These are phyloP conservation scores for Apodemia hepburni DNA, from an alignment of 2,888 invertebrate genomes.

Conservation along the genomic window DNA sequence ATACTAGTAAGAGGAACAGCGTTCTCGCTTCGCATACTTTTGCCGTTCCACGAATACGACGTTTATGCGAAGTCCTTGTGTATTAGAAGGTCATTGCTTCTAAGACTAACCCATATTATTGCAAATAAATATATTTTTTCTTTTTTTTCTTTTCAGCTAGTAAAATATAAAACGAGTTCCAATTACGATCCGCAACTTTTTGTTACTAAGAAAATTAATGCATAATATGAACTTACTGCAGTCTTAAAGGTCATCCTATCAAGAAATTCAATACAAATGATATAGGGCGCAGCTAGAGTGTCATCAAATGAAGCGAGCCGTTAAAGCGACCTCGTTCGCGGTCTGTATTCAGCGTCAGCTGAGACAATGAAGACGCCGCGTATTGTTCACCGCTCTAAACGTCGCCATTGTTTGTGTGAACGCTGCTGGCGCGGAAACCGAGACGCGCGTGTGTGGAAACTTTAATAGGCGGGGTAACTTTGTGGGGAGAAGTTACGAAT, in stretches of 20 bases:
- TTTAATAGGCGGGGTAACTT: constrained; percentile 12
- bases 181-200: neutral
- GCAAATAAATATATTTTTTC: no score
- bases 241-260: neutral
- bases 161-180: neutral
- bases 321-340: constrained; percentile 22
- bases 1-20: no score
- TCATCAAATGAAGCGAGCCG: constrained; percentile 16
- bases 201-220: neutral
- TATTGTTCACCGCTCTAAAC: constrained; percentile 21
- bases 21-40: no score
- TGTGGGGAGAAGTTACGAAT: neutral
- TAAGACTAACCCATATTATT: no score
- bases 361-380: constrained; percentile 22
- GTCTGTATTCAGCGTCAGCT: constrained; percentile 17
- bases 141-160: no score
- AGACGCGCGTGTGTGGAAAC: constrained; percentile 9
- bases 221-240: neutral
- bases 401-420: constrained; percentile 14
- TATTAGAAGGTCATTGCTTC: no score
- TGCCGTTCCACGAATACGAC: no score
- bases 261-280: neutral
- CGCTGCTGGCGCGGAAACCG: neutral
- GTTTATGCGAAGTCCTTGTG: no score
- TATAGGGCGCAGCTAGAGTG: neutral